Evolutionary conservation across 2,888 invertebrate genomes (phyloP).

Genomic region (Amiota mariae): DNA sequence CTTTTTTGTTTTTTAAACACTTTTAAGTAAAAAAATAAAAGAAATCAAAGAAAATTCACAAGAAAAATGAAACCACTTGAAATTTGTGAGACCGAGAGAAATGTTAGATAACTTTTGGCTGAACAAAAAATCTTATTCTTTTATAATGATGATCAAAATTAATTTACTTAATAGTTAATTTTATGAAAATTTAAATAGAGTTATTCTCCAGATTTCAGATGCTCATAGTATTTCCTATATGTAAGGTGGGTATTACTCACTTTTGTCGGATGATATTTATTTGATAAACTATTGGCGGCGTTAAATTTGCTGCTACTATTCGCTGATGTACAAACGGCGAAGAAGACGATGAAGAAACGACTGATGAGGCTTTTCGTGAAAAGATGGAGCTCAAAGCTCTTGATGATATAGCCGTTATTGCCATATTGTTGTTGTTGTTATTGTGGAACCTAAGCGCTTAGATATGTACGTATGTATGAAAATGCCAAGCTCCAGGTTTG

Average conservation of each 20-base stretch:
- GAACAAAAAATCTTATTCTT: conserved; percentile 4
- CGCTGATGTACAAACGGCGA: not conserved
- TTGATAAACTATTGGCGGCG: not conserved
- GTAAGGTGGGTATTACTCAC: conserved; percentile 1
- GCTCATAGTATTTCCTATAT: not conserved
- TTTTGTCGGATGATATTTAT: conserved; percentile 9
- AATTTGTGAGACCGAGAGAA: conserved; percentile 32
- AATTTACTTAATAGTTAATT: not conserved
- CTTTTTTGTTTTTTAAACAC: not conserved
- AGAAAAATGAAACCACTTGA: conserved; percentile 15
- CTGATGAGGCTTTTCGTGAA: conserved; percentile 4
- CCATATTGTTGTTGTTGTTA: conserved; percentile 49
- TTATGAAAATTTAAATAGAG: too few species aligned
- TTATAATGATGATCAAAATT: not conserved
- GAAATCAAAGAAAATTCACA: conserved; percentile 10
- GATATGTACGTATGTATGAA: too few species aligned
- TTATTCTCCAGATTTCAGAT: too few species aligned
- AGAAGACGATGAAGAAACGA: conserved; percentile 8
- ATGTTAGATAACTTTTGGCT: conserved; percentile 53
- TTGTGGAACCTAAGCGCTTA: not conserved
- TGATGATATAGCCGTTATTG: conserved; percentile 5
- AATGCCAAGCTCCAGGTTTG: too few species aligned
- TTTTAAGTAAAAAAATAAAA: conserved; percentile 25
- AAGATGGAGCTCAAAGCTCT: conserved; percentile 18
- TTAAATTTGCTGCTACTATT: not conserved